phyloP scores from a whole-genome alignment of 64 coral and sea anemone genomes.

The Anthopleura sola region DNA sequence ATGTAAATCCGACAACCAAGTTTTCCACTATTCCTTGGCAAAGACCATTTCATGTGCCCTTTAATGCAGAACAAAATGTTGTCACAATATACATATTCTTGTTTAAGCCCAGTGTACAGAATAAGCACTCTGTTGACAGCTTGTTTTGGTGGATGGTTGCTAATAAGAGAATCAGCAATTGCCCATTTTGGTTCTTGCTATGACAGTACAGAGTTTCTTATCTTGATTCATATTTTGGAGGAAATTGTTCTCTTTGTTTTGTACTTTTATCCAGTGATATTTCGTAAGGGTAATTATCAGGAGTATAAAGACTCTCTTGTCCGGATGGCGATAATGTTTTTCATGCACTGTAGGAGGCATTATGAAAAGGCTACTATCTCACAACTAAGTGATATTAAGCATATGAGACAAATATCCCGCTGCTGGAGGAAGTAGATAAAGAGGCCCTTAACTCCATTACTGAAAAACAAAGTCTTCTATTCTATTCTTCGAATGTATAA shows the following conservation, averaged over 20 bases:
- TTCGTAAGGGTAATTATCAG: constrained; percentile 23
- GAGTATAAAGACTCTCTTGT: constrained; percentile 5
- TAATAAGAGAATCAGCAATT: constrained; percentile 21
- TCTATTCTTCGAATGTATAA: constrained; percentile 55
- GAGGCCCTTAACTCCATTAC: constrained; percentile 12
- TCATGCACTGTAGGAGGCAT: constrained; percentile 10
- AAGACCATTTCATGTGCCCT: constrained; percentile 35
- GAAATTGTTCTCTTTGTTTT: constrained; percentile 35
- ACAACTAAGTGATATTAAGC: constrained; percentile 23
- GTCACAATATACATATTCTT: constrained; percentile 17
- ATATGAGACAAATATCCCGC: not conserved
- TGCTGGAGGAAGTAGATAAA: not conserved
- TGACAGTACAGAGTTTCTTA: not conserved
- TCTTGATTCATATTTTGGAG: constrained; percentile 22
- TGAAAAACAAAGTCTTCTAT: constrained; percentile 62
- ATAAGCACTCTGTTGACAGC: constrained; percentile 23
- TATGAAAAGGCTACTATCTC: constrained; percentile 52
- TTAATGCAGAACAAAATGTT: constrained; percentile 29
- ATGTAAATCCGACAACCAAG: not conserved
- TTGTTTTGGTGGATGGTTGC: constrained; percentile 51
- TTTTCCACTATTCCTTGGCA: constrained; percentile 32
- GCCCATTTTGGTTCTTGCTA: constrained; percentile 29
- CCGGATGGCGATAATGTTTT: constrained; percentile 28
- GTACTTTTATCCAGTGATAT: constrained; percentile 40
- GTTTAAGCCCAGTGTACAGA: constrained; percentile 30